phyloP scores from a whole-genome alignment of 2,797 vertebrate genomes.

The Protosalanx chinensis region DNA sequence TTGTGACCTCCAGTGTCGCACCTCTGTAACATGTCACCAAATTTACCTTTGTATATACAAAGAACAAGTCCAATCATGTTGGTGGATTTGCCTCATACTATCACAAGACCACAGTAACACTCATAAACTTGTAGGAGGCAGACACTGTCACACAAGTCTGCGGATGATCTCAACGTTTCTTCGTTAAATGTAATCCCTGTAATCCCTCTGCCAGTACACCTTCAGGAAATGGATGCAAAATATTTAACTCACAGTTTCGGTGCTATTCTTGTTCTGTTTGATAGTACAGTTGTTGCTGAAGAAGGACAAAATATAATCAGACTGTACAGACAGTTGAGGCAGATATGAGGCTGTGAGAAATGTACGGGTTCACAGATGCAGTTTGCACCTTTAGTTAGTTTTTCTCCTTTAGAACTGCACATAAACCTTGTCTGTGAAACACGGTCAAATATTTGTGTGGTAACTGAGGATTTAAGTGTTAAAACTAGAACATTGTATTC shows the following conservation, averaged over 20 bases:
- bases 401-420: neutral
- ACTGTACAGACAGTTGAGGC: neutral
- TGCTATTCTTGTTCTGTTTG: constrained; percentile 12
- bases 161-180: neutral
- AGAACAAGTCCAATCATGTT: neutral
- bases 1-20: neutral
- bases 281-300: neutral
- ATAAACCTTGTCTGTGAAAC: neutral
- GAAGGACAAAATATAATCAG: neutral
- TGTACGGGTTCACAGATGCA: neutral
- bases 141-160: neutral
- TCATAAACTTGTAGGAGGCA: constrained; percentile 10
- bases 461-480: neutral
- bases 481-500: neutral
- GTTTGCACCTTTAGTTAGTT: neutral
- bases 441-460: neutral
- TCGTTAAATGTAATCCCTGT: neutral
- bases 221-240: constrained; percentile 8
- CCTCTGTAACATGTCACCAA: neutral
- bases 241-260: constrained; percentile 8
- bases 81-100: neutral
- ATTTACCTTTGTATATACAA: constrained; percentile 10
- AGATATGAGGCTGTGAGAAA: neutral
- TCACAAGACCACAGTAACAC: neutral
- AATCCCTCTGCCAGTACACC: neutral